Base-by-base conservation (phyloP, 2,113 vertebrate genomes). In the Silurus glanis region DNA sequence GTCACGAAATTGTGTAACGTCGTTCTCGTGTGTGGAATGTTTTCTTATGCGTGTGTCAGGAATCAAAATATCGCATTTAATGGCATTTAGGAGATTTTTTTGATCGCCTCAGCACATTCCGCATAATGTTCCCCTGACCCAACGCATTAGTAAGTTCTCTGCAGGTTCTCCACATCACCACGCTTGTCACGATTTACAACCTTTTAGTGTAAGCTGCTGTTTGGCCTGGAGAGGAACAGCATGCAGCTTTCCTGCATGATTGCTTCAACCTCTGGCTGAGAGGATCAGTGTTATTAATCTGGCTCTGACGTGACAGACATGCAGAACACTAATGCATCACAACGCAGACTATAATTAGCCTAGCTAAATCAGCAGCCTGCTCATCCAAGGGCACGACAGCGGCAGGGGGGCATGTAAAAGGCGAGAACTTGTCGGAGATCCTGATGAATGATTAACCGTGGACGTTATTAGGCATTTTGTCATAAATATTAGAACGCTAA, bases 341-440 rank as follows among this genome's bases (percentile, higher is more conserved):
- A 84, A 78, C 49, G 83, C 76, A 80, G 83, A 51, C 86, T 86
- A 82, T 88, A 88, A 90, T 90, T 90, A 90, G 80, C 79, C 55
- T n/a, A 55, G n/a, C 76, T 88, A 82, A 88, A 90, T 88, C 75
- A 88, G 66, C 61, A 8, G 59, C 16, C 59, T 25, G 59, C 49
- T 83, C 49, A 74, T 75, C 69, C 85, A 83, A 87, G 86, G 86
- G 83, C 81, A 78, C 14, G 17, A 53, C 85, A 51, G 47, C 28
- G 47, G 9, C 56, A 23, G 4, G n/a, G 85, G 37, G 14, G 49
- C 47, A 25, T 19, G 56, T 47, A 75, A 10, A 45, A 4, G 51
- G 17, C 53, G 49, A 28, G 59, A 74, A 28, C 56, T 74, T 53
- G 28, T 59, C 78, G 10, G 28, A 45, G 78, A 59, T 21, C 78